These are phyloP conservation scores for Anoplophora glabripennis DNA, from an alignment of 1,140 invertebrate species.

Conservation along the genomic window DNA sequence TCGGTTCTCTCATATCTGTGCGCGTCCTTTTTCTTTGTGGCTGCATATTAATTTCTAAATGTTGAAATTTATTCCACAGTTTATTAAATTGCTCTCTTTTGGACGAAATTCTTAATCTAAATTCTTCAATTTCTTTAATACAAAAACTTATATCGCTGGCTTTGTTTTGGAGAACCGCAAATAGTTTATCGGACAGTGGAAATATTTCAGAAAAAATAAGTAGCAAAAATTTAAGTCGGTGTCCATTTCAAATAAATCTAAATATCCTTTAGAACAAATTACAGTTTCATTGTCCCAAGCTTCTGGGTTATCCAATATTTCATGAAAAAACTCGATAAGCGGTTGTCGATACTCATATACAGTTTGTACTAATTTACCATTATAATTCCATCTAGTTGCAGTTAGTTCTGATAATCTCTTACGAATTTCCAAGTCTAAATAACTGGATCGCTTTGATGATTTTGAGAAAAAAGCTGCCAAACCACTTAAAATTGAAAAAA, in stretches of 20 bases:
- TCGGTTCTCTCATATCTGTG: constrained; percentile 1
- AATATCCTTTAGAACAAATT: background rate
- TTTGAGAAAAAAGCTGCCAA: constrained; percentile 19
- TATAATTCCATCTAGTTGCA: constrained; percentile 15
- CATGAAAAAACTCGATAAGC: too few species aligned
- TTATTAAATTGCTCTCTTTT: constrained; percentile 2
- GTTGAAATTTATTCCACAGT: constrained; percentile 4
- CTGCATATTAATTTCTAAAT: background rate
- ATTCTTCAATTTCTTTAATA: constrained; percentile 5
- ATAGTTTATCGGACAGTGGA: constrained; percentile 1
- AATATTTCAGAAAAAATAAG: constrained; percentile 8
- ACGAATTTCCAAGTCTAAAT: constrained; percentile 3
- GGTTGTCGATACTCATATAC: too few species aligned
- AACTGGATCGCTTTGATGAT: constrained; percentile 7
- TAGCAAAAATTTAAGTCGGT: constrained; percentile 2
- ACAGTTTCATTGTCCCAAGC: too few species aligned
- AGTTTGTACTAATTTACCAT: background rate
- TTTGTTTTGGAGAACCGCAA: constrained; percentile 12
- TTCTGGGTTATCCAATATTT: too few species aligned
- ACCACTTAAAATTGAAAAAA: constrained; percentile 11
- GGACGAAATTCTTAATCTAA: background rate
- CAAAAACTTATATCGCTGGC: constrained; percentile 8
- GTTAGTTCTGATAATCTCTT: constrained; percentile 13
- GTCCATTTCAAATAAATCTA: background rate
- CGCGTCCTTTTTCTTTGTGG: constrained; percentile 13